Percentiles rank a stretch among this genome's conserved stretches.
These are phyloP conservation scores for Xyliphius kryptos DNA, from an alignment of 2,113 vertebrate species.

Conservation along the genomic window DNA sequence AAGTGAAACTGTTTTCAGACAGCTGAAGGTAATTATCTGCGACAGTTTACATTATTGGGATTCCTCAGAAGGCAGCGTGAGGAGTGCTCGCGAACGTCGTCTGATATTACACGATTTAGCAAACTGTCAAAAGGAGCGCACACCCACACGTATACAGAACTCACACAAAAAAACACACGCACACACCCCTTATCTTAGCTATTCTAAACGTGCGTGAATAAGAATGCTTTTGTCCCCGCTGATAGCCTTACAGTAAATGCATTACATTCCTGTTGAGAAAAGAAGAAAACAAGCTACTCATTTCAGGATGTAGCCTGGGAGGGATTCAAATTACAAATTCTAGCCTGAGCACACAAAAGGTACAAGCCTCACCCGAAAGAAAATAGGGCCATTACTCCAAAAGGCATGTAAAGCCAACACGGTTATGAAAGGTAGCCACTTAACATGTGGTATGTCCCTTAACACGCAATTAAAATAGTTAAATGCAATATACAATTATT, in stretches of 20 bases:
- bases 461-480: too few relatives aligned
- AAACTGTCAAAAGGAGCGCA: conserved; percentile 17
- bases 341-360: neutral
- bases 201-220: neutral
- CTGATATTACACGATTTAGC: neutral
- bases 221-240: conserved; percentile 8
- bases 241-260: neutral
- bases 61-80: conserved; percentile 31
- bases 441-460: too few relatives aligned
- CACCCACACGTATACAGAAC: conserved; percentile 12
- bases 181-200: conserved; percentile 20
- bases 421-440: neutral
- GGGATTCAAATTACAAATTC: conserved; percentile 3
- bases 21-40: conserved; percentile 32
- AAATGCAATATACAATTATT: too few relatives aligned
- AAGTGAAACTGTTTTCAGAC: conserved; percentile 48
- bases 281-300: conserved; percentile 1
- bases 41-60: conserved; percentile 52
- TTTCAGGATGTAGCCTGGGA: neutral
- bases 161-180: too few relatives aligned
- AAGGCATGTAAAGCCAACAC: neutral
- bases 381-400: neutral
- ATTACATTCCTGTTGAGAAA: conserved; percentile 1
- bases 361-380: neutral
- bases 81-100: neutral